These are phyloP conservation scores for Tetramorium parvispinum DNA, from an alignment of 1,140 invertebrate genomes.

Conservation along the genomic window DNA sequence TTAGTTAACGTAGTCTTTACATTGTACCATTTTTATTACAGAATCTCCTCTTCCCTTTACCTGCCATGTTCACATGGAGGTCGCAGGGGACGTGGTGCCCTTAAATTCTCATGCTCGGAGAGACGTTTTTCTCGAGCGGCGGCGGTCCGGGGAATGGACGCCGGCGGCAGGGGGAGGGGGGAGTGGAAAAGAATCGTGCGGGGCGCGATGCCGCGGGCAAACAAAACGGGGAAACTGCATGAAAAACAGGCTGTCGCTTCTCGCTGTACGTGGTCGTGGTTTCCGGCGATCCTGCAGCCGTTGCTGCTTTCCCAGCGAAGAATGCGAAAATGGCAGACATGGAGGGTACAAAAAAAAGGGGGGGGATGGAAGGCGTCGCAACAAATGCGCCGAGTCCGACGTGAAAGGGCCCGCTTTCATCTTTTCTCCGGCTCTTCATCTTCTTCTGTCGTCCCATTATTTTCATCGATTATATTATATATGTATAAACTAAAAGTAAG, in stretches of 20 bases:
- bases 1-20: background rate
- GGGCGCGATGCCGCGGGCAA: constrained; percentile 37
- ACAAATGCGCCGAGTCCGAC: constrained; percentile 50
- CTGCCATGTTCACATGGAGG: constrained; percentile 5
- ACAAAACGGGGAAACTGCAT: constrained; percentile 61
- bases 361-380: constrained; percentile 18
- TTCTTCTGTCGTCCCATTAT: constrained; percentile 32
- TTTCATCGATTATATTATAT: constrained; percentile 37
- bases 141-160: background rate
- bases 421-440: constrained; percentile 33
- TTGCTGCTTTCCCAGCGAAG: constrained; percentile 56
- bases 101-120: constrained; percentile 52
- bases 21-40: background rate
- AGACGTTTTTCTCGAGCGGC: constrained; percentile 35
- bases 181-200: constrained; percentile 41
- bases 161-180: too few species aligned
- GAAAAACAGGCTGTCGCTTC: constrained; percentile 61
- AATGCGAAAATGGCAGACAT: constrained; percentile 56
- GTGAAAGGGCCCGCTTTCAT: constrained; percentile 43
- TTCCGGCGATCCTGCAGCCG: constrained; percentile 55
- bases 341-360: constrained; percentile 5
- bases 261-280: constrained; percentile 57
- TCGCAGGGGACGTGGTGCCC: constrained; percentile 22
- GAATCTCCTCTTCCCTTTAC: background rate
- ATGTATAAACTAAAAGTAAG: background rate